A percentile compares a stretch with the other conserved stretches of the same genome.
Conservation (phyloP, 2,888 invertebrate genomes). For the Pomacea canaliculata region DNA sequence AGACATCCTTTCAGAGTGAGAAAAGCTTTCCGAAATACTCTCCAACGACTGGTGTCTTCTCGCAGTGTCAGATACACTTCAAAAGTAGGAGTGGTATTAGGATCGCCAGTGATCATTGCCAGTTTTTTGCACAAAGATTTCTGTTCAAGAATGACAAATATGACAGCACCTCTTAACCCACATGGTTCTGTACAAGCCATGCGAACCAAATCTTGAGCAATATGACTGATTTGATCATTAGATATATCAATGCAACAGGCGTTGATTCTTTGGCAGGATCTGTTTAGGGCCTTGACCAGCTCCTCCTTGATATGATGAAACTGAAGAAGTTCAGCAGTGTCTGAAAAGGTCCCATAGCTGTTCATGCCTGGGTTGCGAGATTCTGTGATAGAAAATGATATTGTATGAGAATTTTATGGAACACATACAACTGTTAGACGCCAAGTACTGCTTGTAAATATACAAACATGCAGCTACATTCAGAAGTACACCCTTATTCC, state of each 20-base stretch:
- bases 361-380: constrained; percentile 32
- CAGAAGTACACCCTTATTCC: too few relatives aligned
- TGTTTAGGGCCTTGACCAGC: not conserved
- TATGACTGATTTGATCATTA: constrained; percentile 77
- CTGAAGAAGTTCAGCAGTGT: not conserved
- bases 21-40: constrained; percentile 87
- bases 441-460: too few relatives aligned
- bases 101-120: constrained; percentile 87
- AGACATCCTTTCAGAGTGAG: constrained; percentile 52
- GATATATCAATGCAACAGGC: constrained; percentile 10
- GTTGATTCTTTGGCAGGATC: not conserved
- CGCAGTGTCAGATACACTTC: constrained; percentile 89
- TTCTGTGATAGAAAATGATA: constrained; percentile 30
- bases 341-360: constrained; percentile 9
- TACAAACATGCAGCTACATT: too few relatives aligned
- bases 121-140: constrained; percentile 74
- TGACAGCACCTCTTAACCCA: constrained; percentile 86
- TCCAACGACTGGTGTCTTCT: constrained; percentile 89
- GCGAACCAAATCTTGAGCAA: constrained; percentile 83
- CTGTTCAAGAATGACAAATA: constrained; percentile 83
- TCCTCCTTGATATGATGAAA: not conserved
- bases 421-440: too few relatives aligned
- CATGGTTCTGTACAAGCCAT: constrained; percentile 92
- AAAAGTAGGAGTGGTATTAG: constrained; percentile 88
- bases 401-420: not conserved